Evolutionary conservation across 2,888 invertebrate species (phyloP), one percentile per base, ranked within the genome.

Genomic region (Liposcelis brunnea): DNA sequence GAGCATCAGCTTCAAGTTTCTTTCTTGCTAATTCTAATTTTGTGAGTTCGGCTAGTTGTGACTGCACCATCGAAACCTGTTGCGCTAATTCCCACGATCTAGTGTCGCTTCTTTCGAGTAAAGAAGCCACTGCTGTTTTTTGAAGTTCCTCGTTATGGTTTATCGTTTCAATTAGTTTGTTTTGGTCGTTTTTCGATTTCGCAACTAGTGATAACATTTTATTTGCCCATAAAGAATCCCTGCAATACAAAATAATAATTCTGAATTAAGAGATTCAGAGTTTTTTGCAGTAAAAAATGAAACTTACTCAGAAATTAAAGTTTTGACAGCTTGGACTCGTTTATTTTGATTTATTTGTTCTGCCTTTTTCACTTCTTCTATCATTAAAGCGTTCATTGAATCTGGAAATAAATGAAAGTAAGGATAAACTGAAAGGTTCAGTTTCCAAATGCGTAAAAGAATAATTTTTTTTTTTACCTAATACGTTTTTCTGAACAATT

Each of bases 41-140:
- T 51, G 82, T 82, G 19, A 84, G 67, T 47, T 71, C 71, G 15
- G 78, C 78, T 52, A 84, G 63, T 61, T 83, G 78, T 10, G 69
- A 66, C 52, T 82, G 80, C 36, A 83, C 78, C 47, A 81, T 62
- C 53, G 49, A 38, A 4, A 48, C 45, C 11, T 82, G 81, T 58
- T 82, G 79, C 52, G 79, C 70, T 19, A 83, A 65, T 54, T 80
- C 77, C 80, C 81, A 81, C 50, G 75, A 77, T 54, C 77, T 73
- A 6, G 80, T 72, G 63, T 83, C 83, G 50, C 77, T 76, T 55
- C 75, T 70, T 61, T 80, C 79, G 49, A 83, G 62, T 38, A 83
- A 62, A 11, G 77, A 73, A 19, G 76, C 74, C 2, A 84, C 79
- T 7, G 80, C 75, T 4, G 74, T 76, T 60, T 77, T 78, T 58